phyloP scores from a whole-genome alignment of 2,888 invertebrate species.

The Halocaridina rubra region DNA sequence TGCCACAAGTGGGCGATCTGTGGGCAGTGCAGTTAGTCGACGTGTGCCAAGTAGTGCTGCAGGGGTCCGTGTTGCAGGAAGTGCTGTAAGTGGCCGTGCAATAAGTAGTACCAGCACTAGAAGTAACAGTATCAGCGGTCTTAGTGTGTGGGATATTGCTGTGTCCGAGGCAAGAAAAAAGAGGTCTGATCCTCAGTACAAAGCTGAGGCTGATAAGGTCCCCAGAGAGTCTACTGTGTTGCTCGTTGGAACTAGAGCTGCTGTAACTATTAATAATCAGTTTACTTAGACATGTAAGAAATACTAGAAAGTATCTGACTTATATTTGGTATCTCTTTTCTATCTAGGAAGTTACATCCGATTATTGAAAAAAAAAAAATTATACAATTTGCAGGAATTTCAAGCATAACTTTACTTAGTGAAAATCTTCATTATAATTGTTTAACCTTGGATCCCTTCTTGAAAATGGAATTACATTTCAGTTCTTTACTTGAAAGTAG shows the following conservation, averaged over 20 bases:
- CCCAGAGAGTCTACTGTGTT: slow-evolving; percentile 61
- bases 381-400: too few relatives aligned
- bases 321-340: too few relatives aligned
- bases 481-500: too few relatives aligned
- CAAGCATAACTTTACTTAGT: too few relatives aligned
- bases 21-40: background rate
- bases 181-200: slow-evolving; percentile 7
- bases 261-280: slow-evolving; percentile 36
- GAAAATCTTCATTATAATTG: too few relatives aligned
- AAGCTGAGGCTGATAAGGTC: slow-evolving; percentile 11
- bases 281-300: too few relatives aligned
- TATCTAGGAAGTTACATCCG: too few relatives aligned
- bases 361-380: too few relatives aligned
- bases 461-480: too few relatives aligned
- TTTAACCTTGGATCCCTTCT: too few relatives aligned
- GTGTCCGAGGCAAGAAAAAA: slow-evolving; percentile 18
- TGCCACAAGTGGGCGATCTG: background rate
- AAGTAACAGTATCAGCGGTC: background rate
- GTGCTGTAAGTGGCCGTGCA: background rate
- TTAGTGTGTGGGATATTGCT: slow-evolving; percentile 51
- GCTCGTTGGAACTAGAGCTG: slow-evolving; percentile 61
- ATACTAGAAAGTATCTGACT: too few relatives aligned
- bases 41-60: background rate
- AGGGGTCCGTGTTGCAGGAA: background rate
- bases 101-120: background rate